phyloP scores from a whole-genome alignment of 2,113 vertebrate species.

The Aptenodytes patagonicus region DNA sequence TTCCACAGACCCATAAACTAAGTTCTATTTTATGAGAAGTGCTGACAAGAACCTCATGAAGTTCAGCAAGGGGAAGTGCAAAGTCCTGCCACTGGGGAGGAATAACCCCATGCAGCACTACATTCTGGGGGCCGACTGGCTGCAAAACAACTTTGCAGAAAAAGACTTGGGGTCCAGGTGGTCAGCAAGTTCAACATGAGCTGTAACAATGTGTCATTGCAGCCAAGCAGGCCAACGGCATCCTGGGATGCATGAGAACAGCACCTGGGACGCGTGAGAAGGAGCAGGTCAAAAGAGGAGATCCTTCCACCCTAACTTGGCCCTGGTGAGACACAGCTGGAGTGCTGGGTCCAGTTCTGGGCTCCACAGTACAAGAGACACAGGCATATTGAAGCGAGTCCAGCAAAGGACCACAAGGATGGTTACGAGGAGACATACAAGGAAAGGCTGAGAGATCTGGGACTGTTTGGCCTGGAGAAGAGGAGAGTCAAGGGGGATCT shows the following conservation, averaged over 20 bases:
- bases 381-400: accelerated
- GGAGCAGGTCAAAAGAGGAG: accelerated
- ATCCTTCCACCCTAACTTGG: accelerated
- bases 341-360: background rate
- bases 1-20: background rate
- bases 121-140: no score
- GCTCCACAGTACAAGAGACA: background rate
- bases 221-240: background rate
- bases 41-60: background rate
- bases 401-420: background rate
- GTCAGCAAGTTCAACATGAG: background rate
- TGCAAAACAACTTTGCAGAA: background rate
- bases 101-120: background rate
- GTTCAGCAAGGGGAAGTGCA: background rate
- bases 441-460: background rate
- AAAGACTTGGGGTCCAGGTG: background rate
- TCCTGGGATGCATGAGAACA: background rate
- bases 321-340: background rate
- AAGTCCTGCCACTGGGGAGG: background rate
- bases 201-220: background rate
- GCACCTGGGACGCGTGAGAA: background rate
- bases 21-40: background rate
- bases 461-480: background rate
- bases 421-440: background rate
- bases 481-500: background rate